Evolutionary conservation across 2,888 invertebrate species (phyloP).

Genomic region (Spilarctia lutea): DNA sequence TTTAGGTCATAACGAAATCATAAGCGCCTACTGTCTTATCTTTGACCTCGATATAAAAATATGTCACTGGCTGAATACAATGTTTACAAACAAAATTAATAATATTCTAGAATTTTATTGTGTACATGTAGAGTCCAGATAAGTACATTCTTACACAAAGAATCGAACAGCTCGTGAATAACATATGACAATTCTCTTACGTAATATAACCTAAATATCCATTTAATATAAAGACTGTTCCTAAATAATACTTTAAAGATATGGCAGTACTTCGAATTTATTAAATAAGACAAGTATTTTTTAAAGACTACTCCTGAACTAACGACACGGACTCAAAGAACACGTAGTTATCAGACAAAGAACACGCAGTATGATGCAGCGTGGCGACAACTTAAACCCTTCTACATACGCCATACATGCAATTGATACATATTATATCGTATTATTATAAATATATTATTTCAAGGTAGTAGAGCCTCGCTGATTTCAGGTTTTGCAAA

Average conservation of each 20-base stretch:
- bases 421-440: no score
- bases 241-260: background rate
- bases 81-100: slow-evolving; percentile 24
- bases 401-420: no score
- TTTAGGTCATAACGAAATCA: slow-evolving; percentile 22
- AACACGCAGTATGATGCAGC: no score
- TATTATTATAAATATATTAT: no score
- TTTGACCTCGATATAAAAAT: slow-evolving; percentile 35
- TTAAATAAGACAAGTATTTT: no score
- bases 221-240: background rate
- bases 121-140: slow-evolving; percentile 15
- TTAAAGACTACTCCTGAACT: no score
- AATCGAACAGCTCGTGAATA: background rate
- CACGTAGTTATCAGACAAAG: no score
- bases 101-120: slow-evolving; percentile 8
- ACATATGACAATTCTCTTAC: background rate
- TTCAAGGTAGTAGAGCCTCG: no score
- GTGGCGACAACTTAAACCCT: no score
- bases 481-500: no score
- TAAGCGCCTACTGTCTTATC: slow-evolving; percentile 34
- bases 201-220: background rate
- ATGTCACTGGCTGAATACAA: slow-evolving; percentile 25
- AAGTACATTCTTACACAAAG: background rate
- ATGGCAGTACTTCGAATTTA: background rate
- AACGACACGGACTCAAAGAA: no score